Conservation (phyloP, 2,113 vertebrate species). For the Myocastor coypus region DNA sequence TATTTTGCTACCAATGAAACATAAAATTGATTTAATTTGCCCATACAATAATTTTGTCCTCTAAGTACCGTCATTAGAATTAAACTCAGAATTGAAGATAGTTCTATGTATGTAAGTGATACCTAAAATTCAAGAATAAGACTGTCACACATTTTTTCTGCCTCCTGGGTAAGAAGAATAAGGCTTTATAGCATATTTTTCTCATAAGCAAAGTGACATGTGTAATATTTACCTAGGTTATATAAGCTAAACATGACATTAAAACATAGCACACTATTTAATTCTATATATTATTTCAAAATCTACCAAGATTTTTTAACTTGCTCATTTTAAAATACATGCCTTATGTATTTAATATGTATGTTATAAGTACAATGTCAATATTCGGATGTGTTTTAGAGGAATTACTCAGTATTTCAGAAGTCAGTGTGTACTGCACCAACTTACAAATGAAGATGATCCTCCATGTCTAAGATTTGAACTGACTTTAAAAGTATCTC, state of each 20-base stretch:
- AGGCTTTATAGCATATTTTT: background rate
- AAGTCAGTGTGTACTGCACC: background rate
- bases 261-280: slow-evolving; percentile 31
- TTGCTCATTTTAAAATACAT: background rate
- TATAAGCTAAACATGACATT: background rate
- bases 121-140: background rate
- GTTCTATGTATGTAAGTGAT: background rate
- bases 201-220: background rate
- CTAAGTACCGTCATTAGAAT: too few relatives aligned
- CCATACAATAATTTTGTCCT: background rate
- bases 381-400: background rate
- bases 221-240: background rate
- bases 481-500: too few relatives aligned
- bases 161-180: background rate
- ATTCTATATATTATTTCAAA: background rate
- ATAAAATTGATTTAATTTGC: background rate
- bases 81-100: background rate
- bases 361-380: background rate
- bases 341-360: background rate
- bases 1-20: background rate
- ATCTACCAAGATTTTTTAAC: background rate
- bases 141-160: background rate
- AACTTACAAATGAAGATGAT: background rate
- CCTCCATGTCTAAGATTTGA: background rate
- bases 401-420: background rate